Percentiles rank a stretch among this genome's conserved stretches.
These are phyloP conservation scores for Eulemur rubriventer DNA, from an alignment of 2,797 vertebrate genomes.

Conservation along the genomic window DNA sequence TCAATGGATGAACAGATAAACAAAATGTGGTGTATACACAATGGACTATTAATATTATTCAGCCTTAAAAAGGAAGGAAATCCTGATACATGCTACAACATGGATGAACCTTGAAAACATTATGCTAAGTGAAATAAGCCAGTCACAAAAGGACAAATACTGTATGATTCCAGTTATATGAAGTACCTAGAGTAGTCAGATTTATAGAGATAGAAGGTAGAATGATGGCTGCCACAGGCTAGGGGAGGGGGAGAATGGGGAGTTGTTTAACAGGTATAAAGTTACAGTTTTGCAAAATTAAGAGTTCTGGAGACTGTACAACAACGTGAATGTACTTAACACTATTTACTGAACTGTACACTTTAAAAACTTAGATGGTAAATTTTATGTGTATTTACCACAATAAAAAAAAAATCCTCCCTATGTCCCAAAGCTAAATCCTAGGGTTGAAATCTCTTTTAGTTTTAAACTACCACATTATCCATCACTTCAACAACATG, in stretches of 20 bases:
- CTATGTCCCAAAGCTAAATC: conserved; percentile 9
- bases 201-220: neutral
- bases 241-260: neutral
- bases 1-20: neutral
- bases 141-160: neutral
- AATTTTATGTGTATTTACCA: neutral
- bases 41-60: neutral
- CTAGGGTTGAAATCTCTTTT: conserved; percentile 68
- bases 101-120: neutral
- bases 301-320: neutral
- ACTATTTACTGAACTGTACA: neutral
- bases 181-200: neutral
- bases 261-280: neutral
- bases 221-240: neutral
- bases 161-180: neutral
- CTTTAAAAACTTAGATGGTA: neutral
- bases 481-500: conserved; percentile 73
- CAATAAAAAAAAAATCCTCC: conserved; percentile 18
- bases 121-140: neutral
- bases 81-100: neutral
- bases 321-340: neutral
- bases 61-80: conserved; percentile 13
- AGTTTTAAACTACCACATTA: conserved; percentile 68
- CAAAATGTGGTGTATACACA: neutral
- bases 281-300: neutral